Evolutionary conservation across 2,888 invertebrate species (phyloP).

Genomic region (Cheilosia soror): DNA sequence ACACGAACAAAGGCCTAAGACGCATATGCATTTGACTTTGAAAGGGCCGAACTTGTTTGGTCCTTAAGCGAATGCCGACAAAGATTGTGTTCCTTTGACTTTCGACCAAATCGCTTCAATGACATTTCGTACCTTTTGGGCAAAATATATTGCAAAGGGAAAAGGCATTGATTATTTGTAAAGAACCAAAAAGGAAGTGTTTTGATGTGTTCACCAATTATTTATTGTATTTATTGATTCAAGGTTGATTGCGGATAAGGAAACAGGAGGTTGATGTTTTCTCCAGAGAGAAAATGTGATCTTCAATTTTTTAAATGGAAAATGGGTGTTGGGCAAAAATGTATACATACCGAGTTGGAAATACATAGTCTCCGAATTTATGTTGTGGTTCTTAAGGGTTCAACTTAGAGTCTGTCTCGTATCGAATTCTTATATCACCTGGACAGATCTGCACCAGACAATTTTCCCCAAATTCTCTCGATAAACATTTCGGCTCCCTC

Average conservation of each 20-base stretch:
- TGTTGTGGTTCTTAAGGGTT: too few species aligned
- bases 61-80: constrained; percentile 59
- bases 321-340: too few species aligned
- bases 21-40: constrained; percentile 54
- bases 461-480: too few species aligned
- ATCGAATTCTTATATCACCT: too few species aligned
- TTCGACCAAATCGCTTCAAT: constrained; percentile 46
- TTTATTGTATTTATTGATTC: constrained; percentile 62
- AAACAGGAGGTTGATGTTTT: neutral
- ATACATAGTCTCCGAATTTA: too few species aligned
- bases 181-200: constrained; percentile 50
- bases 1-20: constrained; percentile 27
- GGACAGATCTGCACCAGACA: too few species aligned
- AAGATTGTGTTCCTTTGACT: constrained; percentile 63
- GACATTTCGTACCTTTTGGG: constrained; percentile 35
- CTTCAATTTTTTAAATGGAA: neutral
- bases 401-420: too few species aligned
- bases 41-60: constrained; percentile 48
- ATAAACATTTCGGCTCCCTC: too few species aligned
- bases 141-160: constrained; percentile 15
- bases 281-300: constrained; percentile 23
- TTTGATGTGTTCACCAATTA: constrained; percentile 54
- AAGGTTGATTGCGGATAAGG: constrained; percentile 50
- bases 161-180: constrained; percentile 5
- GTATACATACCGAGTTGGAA: too few species aligned